Percentiles rank a stretch among this genome's conserved stretches.
phyloP scores from a whole-genome alignment of 2,797 vertebrate species.

The Percopsis omiscomaycus region DNA sequence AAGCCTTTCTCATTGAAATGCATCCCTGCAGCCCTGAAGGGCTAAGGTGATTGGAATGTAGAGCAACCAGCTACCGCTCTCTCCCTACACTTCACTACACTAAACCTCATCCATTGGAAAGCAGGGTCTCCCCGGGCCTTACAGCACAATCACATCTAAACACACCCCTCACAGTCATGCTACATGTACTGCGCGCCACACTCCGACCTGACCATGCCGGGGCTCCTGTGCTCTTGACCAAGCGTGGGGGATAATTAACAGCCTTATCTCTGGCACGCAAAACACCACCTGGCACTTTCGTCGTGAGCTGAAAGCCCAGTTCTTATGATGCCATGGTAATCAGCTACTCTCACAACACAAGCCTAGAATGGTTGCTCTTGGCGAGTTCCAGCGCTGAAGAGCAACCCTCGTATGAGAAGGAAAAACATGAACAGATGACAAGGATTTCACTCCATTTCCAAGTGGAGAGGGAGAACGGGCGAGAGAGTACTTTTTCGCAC shows the following conservation, averaged over 20 bases:
- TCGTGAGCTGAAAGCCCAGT: slow-evolving; percentile 48
- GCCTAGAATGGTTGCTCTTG: slow-evolving; percentile 34
- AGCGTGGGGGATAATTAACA: slow-evolving; percentile 57
- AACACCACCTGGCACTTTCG: slow-evolving; percentile 57
- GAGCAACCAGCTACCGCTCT: slow-evolving; percentile 39
- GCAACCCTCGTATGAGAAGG: slow-evolving; percentile 39
- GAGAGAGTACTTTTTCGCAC: slow-evolving; percentile 24
- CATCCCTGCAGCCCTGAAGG: slow-evolving; percentile 41
- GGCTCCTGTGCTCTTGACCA: slow-evolving; percentile 36
- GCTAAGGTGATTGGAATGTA: slow-evolving; percentile 58
- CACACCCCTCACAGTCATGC: slow-evolving; percentile 14
- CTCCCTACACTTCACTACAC: slow-evolving; percentile 37
- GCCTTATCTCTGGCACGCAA: slow-evolving; percentile 58
- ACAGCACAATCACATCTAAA: slow-evolving; percentile 18
- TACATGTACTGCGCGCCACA: slow-evolving; percentile 15
- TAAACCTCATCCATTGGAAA: slow-evolving; percentile 8
- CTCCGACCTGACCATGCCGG: slow-evolving; percentile 29
- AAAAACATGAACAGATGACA: slow-evolving; percentile 59
- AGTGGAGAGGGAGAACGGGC: slow-evolving; percentile 23
- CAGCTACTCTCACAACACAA: slow-evolving; percentile 10
- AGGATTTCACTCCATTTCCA: slow-evolving; percentile 51
- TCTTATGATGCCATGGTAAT: slow-evolving; percentile 55
- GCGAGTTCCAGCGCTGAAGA: slow-evolving; percentile 33
- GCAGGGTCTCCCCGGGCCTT: slow-evolving; percentile 22
- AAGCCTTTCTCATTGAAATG: slow-evolving; percentile 54